These are phyloP conservation scores for Tokudaia muenninki DNA, from an alignment of 2,797 vertebrate species.

Conservation along the genomic window DNA sequence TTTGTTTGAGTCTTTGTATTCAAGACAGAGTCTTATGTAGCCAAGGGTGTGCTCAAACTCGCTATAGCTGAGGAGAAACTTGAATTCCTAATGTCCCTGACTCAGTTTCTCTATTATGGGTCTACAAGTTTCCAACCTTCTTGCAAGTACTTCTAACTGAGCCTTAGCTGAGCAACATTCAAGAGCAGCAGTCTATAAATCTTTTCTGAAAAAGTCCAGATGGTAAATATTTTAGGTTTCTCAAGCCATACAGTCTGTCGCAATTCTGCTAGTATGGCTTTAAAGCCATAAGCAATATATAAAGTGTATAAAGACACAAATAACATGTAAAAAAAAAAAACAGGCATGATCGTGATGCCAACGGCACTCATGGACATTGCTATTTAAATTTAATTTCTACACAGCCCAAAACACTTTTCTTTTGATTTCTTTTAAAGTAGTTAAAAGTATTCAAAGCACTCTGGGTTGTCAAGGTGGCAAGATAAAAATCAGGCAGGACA, in stretches of 20 bases:
- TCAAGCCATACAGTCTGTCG: not conserved
- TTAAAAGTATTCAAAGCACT: slow-evolving; percentile 20
- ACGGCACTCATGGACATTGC: not conserved
- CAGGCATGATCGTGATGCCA: not conserved
- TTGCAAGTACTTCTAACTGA: not conserved
- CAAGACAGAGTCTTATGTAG: not conserved
- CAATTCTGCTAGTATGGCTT: not conserved
- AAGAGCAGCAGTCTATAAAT: not conserved
- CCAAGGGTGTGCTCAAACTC: not conserved
- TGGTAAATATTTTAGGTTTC: not conserved
- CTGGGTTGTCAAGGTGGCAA: not conserved
- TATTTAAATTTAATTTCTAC: slow-evolving; percentile 22
- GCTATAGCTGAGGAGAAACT: not conserved
- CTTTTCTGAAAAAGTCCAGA: not conserved
- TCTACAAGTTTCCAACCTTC: not conserved
- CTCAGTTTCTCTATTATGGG: not conserved
- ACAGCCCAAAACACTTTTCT: not conserved
- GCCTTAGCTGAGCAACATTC: not conserved
- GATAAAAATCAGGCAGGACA: not conserved
- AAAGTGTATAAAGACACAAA: not conserved
- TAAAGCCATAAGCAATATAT: not conserved
- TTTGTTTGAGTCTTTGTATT: not conserved
- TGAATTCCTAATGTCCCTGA: not conserved
- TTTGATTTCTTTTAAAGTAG: not conserved
- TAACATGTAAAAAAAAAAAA: not conserved